A percentile compares a stretch with the other conserved stretches of the same genome.
Conservation (phyloP, 2,797 vertebrate genomes). For the Adelosebastes latens region DNA sequence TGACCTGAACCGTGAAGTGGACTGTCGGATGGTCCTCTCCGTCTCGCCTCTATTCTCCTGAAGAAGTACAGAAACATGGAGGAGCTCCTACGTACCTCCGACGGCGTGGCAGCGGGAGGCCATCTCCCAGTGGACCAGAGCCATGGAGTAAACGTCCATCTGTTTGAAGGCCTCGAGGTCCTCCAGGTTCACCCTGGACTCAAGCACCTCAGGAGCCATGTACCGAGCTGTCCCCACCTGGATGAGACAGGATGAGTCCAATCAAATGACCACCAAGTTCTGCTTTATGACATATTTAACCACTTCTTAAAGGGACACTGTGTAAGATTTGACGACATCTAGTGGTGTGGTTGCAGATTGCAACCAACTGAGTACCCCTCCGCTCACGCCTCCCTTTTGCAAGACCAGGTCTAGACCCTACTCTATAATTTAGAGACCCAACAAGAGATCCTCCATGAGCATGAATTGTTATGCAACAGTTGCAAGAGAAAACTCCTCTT, state of each 20-base stretch:
- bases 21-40: background rate
- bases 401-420: too few species aligned
- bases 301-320: too few species aligned
- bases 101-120: conserved; percentile 87
- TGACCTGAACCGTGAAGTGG: background rate
- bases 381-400: too few species aligned
- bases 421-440: too few species aligned
- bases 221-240: conserved; percentile 93
- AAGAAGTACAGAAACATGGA: background rate
- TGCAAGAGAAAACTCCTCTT: too few species aligned
- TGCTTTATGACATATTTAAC: background rate
- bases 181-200: conserved; percentile 92
- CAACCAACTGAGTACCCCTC: too few species aligned
- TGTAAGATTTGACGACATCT: too few species aligned
- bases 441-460: too few species aligned
- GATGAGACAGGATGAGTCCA: background rate
- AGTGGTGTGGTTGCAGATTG: too few species aligned
- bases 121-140: conserved; percentile 92
- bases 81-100: conserved; percentile 77
- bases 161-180: conserved; percentile 93
- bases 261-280: background rate
- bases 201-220: conserved; percentile 92
- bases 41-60: background rate
- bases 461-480: too few species aligned
- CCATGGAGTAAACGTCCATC: conserved; percentile 94